Conservation (phyloP, 2,113 vertebrate species). For the Lepus europaeus region DNA sequence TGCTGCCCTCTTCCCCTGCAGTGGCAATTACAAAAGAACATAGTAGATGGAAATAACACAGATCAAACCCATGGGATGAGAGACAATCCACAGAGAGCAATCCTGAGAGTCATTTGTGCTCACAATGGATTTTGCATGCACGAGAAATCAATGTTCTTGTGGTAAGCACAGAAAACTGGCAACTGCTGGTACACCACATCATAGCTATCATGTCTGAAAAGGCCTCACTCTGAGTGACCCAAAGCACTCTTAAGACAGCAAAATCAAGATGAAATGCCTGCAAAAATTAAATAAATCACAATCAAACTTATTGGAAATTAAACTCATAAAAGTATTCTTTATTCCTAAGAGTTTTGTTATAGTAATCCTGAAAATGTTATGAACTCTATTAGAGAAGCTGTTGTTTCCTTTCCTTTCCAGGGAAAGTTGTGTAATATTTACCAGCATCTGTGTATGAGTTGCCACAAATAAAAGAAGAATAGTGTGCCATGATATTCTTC, state of each 20-base stretch:
- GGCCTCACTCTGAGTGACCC: neutral
- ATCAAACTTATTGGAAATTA: neutral
- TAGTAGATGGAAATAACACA: neutral
- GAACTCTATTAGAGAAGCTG: neutral
- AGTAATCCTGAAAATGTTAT: neutral
- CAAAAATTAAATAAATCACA: neutral
- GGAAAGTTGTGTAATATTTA: slow-evolving; percentile 35
- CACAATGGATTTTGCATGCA: neutral
- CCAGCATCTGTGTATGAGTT: slow-evolving; percentile 23
- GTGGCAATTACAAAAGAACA: neutral
- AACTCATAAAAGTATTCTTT: neutral
- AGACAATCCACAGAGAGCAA: neutral
- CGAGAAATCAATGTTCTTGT: neutral
- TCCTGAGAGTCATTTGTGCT: neutral
- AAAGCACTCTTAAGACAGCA: neutral
- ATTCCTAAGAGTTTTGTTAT: neutral
- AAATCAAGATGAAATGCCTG: neutral
- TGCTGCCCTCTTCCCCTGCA: neutral
- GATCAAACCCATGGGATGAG: neutral
- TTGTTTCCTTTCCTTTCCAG: slow-evolving; percentile 49
- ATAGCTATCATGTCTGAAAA: neutral
- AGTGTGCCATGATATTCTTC: neutral
- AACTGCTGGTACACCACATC: neutral
- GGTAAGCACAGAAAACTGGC: neutral
- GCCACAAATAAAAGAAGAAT: slow-evolving; percentile 15